A percentile compares a stretch with the other conserved stretches of the same genome.
Evolutionary conservation across 2,113 vertebrate genomes (phyloP).

Genomic region (Hippocampus guttulatus): DNA sequence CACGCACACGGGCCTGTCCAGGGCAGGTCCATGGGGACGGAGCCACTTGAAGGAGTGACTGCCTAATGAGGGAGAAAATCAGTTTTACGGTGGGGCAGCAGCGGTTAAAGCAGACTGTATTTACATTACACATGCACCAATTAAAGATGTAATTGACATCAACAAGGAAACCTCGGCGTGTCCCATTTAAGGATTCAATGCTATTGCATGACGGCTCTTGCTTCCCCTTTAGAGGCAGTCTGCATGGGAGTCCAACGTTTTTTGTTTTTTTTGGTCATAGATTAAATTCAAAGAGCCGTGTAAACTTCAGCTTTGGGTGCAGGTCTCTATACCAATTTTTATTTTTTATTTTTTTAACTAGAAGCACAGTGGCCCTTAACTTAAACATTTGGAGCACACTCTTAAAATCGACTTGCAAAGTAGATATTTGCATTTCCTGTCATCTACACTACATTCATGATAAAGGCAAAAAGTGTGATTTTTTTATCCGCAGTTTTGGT

Average conservation of each 20-base stretch:
- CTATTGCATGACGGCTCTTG: neutral
- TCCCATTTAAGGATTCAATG: constrained; percentile 47
- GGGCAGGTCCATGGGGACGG: constrained; percentile 59
- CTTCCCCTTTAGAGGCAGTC: no score
- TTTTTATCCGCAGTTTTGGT: no score
- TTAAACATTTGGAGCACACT: no score
- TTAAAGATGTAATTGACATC: constrained; percentile 67
- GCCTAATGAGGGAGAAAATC: constrained; percentile 72
- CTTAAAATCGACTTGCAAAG: neutral
- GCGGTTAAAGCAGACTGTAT: constrained; percentile 66
- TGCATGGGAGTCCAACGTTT: no score
- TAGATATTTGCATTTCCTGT: neutral
- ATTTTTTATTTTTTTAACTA: no score
- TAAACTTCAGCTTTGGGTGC: no score
- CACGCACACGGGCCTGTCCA: constrained; percentile 9
- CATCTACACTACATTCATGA: no score
- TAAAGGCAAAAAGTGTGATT: no score
- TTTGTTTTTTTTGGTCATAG: no score
- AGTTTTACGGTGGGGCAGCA: constrained; percentile 56
- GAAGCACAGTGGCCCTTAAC: no score
- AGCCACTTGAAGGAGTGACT: constrained; percentile 68
- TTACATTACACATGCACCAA: constrained; percentile 70
- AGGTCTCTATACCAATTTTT: no score
- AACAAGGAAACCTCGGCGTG: constrained; percentile 45
- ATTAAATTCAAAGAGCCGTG: no score